Percentiles rank a stretch among this genome's conserved stretches.
Conservation (phyloP, 2,888 invertebrate species). For the Deroplatys truncata region DNA sequence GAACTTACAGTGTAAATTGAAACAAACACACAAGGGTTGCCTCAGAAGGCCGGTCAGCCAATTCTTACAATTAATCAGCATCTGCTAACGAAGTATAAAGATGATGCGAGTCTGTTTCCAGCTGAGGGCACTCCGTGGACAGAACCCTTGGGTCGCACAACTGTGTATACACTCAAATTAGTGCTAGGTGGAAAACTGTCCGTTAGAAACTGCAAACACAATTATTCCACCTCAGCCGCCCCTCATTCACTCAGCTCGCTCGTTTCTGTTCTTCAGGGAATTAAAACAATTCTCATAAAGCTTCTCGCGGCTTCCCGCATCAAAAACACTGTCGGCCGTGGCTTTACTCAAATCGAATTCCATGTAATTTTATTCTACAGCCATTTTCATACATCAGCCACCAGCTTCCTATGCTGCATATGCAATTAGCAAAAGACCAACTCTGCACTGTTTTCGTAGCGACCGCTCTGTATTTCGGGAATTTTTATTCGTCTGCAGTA, state of each 20-base stretch:
- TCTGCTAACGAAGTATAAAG: background rate
- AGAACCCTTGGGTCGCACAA: background rate
- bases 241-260: background rate
- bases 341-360: background rate
- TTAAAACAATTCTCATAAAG: constrained; percentile 4
- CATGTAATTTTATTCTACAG: background rate
- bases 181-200: background rate
- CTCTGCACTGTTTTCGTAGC: background rate
- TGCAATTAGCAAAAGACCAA: background rate
- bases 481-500: background rate
- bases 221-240: constrained; percentile 11
- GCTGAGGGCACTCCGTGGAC: background rate
- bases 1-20: background rate
- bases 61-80: background rate
- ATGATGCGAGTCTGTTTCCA: background rate
- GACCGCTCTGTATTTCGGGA: background rate
- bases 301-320: background rate
- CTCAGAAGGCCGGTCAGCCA: background rate
- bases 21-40: background rate
- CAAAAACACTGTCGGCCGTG: background rate
- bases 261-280: constrained; percentile 1
- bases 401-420: background rate
- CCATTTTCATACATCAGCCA: background rate
- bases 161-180: background rate
- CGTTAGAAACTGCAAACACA: constrained; percentile 10